These are phyloP conservation scores for Drosophila anomelani DNA, from an alignment of 2,888 invertebrate species.

Conservation along the genomic window DNA sequence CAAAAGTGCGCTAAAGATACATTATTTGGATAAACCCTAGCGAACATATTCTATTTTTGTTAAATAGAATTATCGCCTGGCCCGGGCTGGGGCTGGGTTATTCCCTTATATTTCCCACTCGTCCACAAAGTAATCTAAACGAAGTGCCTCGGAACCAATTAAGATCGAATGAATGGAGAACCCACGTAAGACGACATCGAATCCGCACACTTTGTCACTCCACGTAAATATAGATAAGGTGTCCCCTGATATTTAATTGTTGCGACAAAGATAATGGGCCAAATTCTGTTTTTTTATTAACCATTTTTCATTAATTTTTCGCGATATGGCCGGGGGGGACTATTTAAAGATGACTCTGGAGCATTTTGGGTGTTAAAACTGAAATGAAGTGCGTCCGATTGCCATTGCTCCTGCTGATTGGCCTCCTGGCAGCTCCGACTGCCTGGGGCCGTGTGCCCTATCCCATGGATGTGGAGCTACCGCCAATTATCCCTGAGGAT, in stretches of 20 bases:
- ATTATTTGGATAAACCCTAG: slow-evolving; percentile 1
- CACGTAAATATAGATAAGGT: slow-evolving; percentile 36
- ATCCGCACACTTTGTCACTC: slow-evolving; percentile 30
- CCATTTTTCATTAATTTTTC: slow-evolving; percentile 60
- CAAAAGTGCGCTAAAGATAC: slow-evolving; percentile 14
- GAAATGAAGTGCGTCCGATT: slow-evolving; percentile 69
- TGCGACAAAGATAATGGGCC: slow-evolving; percentile 21
- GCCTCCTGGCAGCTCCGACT: slow-evolving; percentile 45
- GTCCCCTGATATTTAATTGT: slow-evolving; percentile 12
- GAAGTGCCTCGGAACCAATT: slow-evolving; percentile 39
- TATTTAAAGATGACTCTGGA: slow-evolving; percentile 59
- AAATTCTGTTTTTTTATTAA: slow-evolving; percentile 14
- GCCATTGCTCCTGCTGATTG: slow-evolving; percentile 59
- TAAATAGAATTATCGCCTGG: slow-evolving; percentile 17
- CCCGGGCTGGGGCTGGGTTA: slow-evolving; percentile 16
- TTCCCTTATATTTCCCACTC: slow-evolving; percentile 31
- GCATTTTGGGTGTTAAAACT: slow-evolving; percentile 29
- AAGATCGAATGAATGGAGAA: slow-evolving; percentile 32
- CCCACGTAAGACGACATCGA: slow-evolving; percentile 24
- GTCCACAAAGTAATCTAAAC: slow-evolving; percentile 24
- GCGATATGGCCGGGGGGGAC: slow-evolving; percentile 29
- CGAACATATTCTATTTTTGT: slow-evolving; percentile 23
- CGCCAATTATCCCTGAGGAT: slow-evolving; percentile 49
- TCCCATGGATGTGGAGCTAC: slow-evolving; percentile 57
- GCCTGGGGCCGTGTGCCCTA: slow-evolving; percentile 57